Evolutionary conservation across 2,113 vertebrate genomes (phyloP), one percentile per base, ranked within the genome.

Genomic region (Spea bombifrons): DNA sequence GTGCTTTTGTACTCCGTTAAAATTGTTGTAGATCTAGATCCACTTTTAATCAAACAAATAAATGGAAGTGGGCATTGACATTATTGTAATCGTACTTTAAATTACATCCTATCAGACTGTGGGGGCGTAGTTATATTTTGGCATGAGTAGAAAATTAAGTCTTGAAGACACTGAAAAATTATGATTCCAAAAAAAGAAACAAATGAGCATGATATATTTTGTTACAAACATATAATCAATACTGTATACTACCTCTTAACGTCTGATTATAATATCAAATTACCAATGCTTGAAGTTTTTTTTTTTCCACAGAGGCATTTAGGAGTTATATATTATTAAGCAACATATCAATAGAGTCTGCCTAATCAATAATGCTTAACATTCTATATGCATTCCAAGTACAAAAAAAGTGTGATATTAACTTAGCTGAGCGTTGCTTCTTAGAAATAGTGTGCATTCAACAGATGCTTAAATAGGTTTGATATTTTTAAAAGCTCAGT

Each of bases 291-390:
- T 84, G 46, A 8, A 81, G 69, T 10, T 71, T 50, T 83, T 67
- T 84, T 83, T 75, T 84, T 46, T 64, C 82, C 81, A 66, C 49
- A 46, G 70, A 50, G 65, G 52, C 66, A 84, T 71, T 85, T 82
- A 69, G 81, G 83, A 81, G 71, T 59, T 53, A 83, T 68, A 69
- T 78, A 80, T 79, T 72, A 83, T 88, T 85, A 79, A 87, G 84
- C 85, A 75, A 47, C 46, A 15, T 70, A 80, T 72, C 78, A 5
- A 85, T 78, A 44, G 5, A 71, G 80, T 86, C 64, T 83, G 73
- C 73, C 84, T 81, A 86, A 88, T 86, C 83, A 83, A 84, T 83
- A 84, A 76, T 46, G 71, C 46, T 43, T 49, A 12, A 81, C 30
- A 81, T 47, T 16, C 69, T 0, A 47, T 61, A 13, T 74, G 4